These are phyloP conservation scores for Hylaeus anthracinus DNA, from an alignment of 1,140 invertebrate species.

Conservation along the genomic window DNA sequence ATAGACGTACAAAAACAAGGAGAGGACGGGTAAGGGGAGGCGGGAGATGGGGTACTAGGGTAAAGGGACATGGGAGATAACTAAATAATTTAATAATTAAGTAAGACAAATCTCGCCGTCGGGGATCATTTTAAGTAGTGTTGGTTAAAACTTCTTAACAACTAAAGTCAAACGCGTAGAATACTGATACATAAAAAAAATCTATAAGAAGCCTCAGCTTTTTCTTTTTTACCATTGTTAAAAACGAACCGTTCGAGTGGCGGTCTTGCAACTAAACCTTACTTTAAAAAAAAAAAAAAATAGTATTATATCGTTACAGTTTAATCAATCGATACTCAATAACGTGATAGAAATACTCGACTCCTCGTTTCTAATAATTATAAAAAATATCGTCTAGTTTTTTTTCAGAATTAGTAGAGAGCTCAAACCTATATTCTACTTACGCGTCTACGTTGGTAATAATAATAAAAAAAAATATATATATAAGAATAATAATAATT, in stretches of 20 bases:
- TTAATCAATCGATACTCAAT: constrained; percentile 71
- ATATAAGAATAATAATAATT: constrained; percentile 56
- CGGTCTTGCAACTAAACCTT: constrained; percentile 71
- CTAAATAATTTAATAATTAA: constrained; percentile 78
- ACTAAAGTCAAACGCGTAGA: constrained; percentile 77
- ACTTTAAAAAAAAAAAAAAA: constrained; percentile 62
- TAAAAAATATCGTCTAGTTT: constrained; percentile 77
- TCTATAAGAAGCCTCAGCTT: constrained; percentile 75
- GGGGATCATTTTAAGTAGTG: constrained; percentile 66
- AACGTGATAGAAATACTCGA: constrained; percentile 79
- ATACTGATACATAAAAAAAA: constrained; percentile 77
- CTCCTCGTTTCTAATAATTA: constrained; percentile 75
- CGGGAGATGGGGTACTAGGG: not conserved
- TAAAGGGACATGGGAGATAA: constrained; percentile 50
- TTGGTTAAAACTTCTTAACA: constrained; percentile 73
- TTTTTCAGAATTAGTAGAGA: constrained; percentile 75
- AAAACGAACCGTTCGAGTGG: constrained; percentile 67
- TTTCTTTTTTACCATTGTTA: constrained; percentile 65
- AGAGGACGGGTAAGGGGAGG: not conserved
- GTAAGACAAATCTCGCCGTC: constrained; percentile 67
- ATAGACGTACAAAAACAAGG: constrained; percentile 66
- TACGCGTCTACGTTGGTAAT: constrained; percentile 51
- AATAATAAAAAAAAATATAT: constrained; percentile 61
- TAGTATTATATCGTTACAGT: constrained; percentile 57
- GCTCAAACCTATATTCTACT: constrained; percentile 68